Evolutionary conservation across 2,113 vertebrate species (phyloP).

Genomic region (Phocoena sinus): DNA sequence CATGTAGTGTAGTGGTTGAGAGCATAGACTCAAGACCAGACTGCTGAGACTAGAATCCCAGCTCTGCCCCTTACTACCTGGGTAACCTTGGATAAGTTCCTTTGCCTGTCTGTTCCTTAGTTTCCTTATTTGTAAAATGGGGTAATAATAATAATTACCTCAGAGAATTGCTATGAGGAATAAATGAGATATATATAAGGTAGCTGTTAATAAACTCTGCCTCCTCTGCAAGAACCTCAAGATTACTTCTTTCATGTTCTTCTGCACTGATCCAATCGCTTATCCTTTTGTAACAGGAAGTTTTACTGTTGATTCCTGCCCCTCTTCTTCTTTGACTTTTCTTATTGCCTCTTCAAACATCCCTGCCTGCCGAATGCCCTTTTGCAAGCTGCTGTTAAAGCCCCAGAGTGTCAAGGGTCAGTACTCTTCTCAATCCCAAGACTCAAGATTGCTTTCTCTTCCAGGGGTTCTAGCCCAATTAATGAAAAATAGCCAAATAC

Average conservation of each 20-base stretch:
- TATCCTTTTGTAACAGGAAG: neutral
- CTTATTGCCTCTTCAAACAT: constrained; percentile 31
- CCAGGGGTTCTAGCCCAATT: neutral
- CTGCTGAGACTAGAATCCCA: neutral
- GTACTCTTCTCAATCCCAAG: neutral
- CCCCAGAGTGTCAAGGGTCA: constrained; percentile 2
- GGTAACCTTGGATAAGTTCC: neutral
- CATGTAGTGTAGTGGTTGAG: neutral
- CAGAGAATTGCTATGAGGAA: neutral
- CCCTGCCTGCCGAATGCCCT: constrained; percentile 5
- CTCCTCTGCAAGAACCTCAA: neutral
- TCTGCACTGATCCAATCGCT: neutral
- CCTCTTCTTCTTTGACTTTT: constrained; percentile 7
- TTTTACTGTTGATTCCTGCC: neutral
- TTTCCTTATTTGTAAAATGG: constrained; percentile 9
- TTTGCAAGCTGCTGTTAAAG: constrained; percentile 51
- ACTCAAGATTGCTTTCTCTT: constrained; percentile 8
- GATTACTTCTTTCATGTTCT: neutral
- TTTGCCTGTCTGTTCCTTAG: neutral
- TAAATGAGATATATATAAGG: neutral
- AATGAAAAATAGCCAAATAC: constrained; percentile 51
- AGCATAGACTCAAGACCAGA: neutral
- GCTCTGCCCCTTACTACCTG: neutral
- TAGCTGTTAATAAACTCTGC: neutral
- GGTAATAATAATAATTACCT: neutral